phyloP scores from a whole-genome alignment of 2,888 invertebrate genomes.

The Penaeus monodon region DNA sequence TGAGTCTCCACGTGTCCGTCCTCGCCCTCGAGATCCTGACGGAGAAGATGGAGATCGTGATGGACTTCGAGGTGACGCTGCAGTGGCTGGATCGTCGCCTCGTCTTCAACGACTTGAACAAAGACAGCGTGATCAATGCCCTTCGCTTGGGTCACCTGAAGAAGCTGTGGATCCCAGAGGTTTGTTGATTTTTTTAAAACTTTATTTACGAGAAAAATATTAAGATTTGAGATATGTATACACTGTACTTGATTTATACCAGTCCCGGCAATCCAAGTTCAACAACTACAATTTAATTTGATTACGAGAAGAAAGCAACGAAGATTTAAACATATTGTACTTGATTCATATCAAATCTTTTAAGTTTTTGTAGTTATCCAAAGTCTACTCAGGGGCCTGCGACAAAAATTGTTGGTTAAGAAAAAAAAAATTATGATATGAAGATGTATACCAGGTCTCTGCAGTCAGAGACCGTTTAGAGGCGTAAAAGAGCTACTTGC shows the following conservation, averaged over 20 bases:
- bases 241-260: too few species aligned
- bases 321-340: too few species aligned
- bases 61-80: slow-evolving; percentile 18
- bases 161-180: slow-evolving; percentile 7
- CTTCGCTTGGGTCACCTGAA: background rate
- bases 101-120: slow-evolving; percentile 14
- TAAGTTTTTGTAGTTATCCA: too few species aligned
- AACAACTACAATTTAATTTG: too few species aligned
- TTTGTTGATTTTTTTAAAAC: too few species aligned
- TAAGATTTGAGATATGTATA: background rate
- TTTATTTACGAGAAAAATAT: too few species aligned
- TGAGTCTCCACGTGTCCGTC: slow-evolving; percentile 19
- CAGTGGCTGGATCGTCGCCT: slow-evolving; percentile 24
- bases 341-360: too few species aligned
- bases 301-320: too few species aligned
- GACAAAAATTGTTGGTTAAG: too few species aligned
- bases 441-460: background rate
- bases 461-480: background rate
- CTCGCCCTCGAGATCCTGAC: slow-evolving; percentile 35
- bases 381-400: too few species aligned
- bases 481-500: background rate
- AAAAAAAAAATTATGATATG: too few species aligned
- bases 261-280: too few species aligned
- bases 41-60: slow-evolving; percentile 25
- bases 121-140: slow-evolving; percentile 8